Conservation (phyloP, 1,140 invertebrate species). For the Sweltsa coloradensis region DNA sequence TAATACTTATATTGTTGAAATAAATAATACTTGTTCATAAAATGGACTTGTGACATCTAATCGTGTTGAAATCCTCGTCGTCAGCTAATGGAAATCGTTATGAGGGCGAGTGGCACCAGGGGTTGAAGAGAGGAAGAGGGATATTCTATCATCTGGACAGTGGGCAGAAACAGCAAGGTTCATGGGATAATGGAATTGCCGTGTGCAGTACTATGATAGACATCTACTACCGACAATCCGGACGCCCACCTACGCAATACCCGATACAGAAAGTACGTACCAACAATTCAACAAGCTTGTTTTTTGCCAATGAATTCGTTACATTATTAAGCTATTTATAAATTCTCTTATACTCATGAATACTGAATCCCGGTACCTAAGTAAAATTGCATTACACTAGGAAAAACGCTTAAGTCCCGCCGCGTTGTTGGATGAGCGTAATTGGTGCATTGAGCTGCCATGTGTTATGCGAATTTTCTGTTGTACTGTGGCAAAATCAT, state of each 20-base stretch:
- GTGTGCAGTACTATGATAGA: conserved; percentile 37
- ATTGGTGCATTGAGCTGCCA: too few species aligned
- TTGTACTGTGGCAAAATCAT: too few species aligned
- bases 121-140: conserved; percentile 41
- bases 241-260: conserved; percentile 35
- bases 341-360: too few species aligned
- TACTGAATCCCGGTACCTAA: too few species aligned
- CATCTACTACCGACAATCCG: conserved; percentile 38
- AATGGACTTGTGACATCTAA: conserved; percentile 1
- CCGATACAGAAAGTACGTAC: conserved; percentile 36
- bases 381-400: too few species aligned
- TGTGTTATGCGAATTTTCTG: too few species aligned
- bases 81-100: conserved; percentile 45
- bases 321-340: too few species aligned
- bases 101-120: conserved; percentile 41
- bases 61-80: conserved; percentile 9
- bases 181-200: conserved; percentile 37
- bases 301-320: too few species aligned
- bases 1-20: conserved; percentile 24
- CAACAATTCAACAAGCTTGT: not conserved
- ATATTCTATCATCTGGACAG: conserved; percentile 42
- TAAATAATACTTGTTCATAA: conserved; percentile 15
- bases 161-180: conserved; percentile 44
- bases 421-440: too few species aligned
- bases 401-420: too few species aligned